Evolutionary conservation across 1,140 invertebrate species (phyloP), one percentile per base, ranked within the genome.

Genomic region (Temnothorax nylanderi): DNA sequence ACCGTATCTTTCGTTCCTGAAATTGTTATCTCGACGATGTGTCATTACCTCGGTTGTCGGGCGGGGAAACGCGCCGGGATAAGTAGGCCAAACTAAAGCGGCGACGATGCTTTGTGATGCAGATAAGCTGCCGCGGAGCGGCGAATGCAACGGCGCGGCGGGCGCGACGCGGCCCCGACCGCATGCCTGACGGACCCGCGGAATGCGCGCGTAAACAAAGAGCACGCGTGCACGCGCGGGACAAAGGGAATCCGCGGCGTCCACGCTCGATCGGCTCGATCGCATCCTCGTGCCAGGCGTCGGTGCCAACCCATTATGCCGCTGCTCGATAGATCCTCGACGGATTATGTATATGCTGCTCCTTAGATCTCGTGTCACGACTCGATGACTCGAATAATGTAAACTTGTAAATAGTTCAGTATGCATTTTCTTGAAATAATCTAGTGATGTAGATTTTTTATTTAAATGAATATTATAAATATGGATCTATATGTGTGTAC

Each of bases 181-280:
- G 49, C 75, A 75, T 51, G 80, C 62, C 72, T 56, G 80, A 44
- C 80, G 44, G 64, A 3, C 49, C 10, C 47, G 76, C 21, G 90
- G 91, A 91, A 91, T 92, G 91, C 89, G 72, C 88, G 78, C 64
- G 91, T 91, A 91, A 92, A 92, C 91, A 92, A 92, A 92, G 91
- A 92, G 85, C 84, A 82, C 86, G 82, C 87, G 80, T 32, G 72
- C 26, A 54, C 16, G 18, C 60, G 34, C 11, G 74, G 71, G 67
- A 91, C 90, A 92, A 92, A 91, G 86, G 75, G 88, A 41, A 6
- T 41, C 37, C 37, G 37, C 89, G 88, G 37, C 89, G 88, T 86
- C 76, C 77, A 67, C 71, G 89, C 87, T 90, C 76, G 67, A 87
- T 90, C 71, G 71, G 89, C 87, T 90, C 76, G 67, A 87, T 90